phyloP scores from a whole-genome alignment of 2,888 invertebrate genomes.

The Pachycephus smyrnensis region DNA sequence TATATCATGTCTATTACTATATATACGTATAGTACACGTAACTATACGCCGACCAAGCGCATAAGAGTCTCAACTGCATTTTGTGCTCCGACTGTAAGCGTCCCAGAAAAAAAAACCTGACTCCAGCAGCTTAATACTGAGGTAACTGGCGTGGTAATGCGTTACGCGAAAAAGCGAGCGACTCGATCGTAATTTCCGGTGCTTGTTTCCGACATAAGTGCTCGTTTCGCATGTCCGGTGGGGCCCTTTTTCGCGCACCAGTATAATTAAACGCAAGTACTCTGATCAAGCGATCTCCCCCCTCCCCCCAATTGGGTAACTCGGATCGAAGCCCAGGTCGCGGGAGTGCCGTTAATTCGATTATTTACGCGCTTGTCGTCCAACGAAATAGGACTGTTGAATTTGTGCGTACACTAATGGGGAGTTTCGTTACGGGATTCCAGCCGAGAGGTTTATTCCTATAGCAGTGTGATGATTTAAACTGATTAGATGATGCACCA shows the following conservation, averaged over 20 bases:
- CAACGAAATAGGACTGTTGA: neutral
- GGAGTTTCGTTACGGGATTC: neutral
- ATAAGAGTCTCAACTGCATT: neutral
- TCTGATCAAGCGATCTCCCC: neutral
- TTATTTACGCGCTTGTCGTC: neutral
- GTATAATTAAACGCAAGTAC: neutral
- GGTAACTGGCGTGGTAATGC: neutral
- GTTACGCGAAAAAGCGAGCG: neutral
- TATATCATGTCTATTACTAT: neutral
- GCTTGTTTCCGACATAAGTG: neutral
- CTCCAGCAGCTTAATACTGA: neutral
- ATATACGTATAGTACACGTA: neutral
- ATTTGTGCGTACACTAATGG: neutral
- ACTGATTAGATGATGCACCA: neutral
- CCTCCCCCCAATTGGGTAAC: neutral
- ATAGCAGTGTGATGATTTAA: neutral
- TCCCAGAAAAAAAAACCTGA: neutral
- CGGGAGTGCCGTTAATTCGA: constrained; percentile 1
- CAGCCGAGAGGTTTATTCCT: neutral
- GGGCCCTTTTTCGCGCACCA: neutral
- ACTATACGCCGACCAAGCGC: neutral
- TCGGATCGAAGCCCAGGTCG: neutral
- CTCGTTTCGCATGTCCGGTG: neutral
- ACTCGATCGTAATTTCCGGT: neutral
- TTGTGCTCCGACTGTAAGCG: neutral